A percentile compares a stretch with the other conserved stretches of the same genome.
Conservation (phyloP, 2,113 vertebrate genomes). For the Pluvianellus socialis region DNA sequence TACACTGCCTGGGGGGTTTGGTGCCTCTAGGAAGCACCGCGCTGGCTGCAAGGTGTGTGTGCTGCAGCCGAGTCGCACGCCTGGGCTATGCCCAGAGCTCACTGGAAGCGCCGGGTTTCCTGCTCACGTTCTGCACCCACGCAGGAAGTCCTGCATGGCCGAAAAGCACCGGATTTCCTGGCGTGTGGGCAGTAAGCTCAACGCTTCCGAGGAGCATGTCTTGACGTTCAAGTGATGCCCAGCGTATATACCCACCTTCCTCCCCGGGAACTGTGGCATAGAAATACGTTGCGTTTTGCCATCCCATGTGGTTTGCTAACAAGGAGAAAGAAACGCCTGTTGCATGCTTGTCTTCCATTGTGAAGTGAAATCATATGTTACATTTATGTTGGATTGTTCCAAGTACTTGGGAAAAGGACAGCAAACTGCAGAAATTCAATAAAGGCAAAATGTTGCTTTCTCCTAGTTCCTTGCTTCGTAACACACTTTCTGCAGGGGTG, state of each 20-base stretch:
- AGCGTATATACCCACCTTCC: rapidly evolving
- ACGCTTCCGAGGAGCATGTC: background rate
- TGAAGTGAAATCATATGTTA: background rate
- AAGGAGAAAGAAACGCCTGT: background rate
- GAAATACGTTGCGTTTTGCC: rapidly evolving
- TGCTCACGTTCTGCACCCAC: rapidly evolving
- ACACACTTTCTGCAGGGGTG: background rate
- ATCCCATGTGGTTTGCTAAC: background rate
- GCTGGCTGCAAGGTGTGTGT: background rate
- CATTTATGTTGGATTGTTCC: background rate
- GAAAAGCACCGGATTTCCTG: background rate
- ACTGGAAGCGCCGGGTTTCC: background rate
- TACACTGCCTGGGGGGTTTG: background rate
- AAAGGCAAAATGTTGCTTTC: background rate
- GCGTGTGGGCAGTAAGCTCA: background rate
- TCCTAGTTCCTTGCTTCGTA: background rate
- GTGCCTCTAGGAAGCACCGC: background rate
- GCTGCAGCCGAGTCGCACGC: rapidly evolving
- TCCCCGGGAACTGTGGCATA: rapidly evolving
- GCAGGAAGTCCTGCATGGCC: rapidly evolving
- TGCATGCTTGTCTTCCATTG: background rate
- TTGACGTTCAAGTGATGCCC: rapidly evolving
- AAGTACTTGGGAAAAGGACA: background rate
- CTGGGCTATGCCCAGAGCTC: background rate
- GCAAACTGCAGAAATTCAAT: background rate